phyloP scores from a whole-genome alignment of 2,113 vertebrate species.

The Bufo bufo region DNA sequence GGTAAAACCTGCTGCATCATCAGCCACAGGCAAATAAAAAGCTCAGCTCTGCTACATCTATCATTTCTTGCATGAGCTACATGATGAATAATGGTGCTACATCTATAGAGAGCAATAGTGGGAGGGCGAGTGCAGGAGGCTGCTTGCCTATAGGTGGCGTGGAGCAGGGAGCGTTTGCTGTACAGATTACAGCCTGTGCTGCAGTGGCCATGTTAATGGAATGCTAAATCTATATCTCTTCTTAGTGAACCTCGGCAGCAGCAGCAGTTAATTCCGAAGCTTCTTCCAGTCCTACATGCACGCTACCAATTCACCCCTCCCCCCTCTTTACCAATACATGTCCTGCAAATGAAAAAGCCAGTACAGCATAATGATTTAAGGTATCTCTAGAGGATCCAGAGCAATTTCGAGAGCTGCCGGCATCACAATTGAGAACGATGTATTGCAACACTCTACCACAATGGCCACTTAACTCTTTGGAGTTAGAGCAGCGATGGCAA shows the following conservation, averaged over 20 bases:
- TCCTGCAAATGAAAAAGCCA: slow-evolving; percentile 45
- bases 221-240: slow-evolving; percentile 44
- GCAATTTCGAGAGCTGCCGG: slow-evolving; percentile 32
- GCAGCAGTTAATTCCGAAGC: slow-evolving; percentile 18
- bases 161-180: slow-evolving; percentile 12
- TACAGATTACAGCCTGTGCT: slow-evolving; percentile 30
- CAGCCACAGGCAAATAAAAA: background rate
- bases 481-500: background rate
- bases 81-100: slow-evolving; percentile 45
- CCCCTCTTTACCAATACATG: slow-evolving; percentile 41
- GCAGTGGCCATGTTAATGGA: slow-evolving; percentile 48
- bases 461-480: background rate
- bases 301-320: slow-evolving; percentile 30
- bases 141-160: background rate
- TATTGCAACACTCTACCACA: slow-evolving; percentile 23
- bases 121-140: slow-evolving; percentile 2
- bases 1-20: slow-evolving; percentile 2
- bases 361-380: slow-evolving; percentile 43
- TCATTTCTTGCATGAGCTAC: background rate
- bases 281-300: slow-evolving; percentile 31
- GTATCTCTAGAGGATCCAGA: slow-evolving; percentile 33
- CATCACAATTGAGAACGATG: slow-evolving; percentile 10
- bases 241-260: slow-evolving; percentile 10
- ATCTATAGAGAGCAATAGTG: slow-evolving; percentile 22
- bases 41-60: background rate